phyloP scores from a whole-genome alignment of 1,140 invertebrate species.

The Melanaphis sacchari region DNA sequence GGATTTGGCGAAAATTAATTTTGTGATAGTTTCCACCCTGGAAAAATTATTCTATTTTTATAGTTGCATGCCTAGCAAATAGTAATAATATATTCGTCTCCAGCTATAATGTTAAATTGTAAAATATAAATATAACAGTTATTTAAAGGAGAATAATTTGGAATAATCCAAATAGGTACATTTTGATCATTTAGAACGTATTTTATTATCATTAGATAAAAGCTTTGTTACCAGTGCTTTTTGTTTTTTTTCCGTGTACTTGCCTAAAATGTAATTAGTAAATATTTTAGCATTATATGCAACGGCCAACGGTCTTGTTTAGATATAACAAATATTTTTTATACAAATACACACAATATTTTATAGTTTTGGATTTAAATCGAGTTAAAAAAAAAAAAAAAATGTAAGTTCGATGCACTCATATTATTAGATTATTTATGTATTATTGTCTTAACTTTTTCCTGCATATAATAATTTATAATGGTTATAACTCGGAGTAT shows the following conservation, averaged over 20 bases:
- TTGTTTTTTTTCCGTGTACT: too few species aligned
- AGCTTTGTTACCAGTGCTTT: too few species aligned
- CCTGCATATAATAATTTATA: neutral
- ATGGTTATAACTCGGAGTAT: neutral
- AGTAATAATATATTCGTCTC: neutral
- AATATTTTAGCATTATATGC: neutral
- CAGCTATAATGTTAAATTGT: neutral
- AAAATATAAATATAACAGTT: neutral
- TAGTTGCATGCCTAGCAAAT: neutral
- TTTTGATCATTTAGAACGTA: neutral
- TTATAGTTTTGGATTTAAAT: neutral
- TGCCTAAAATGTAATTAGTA: neutral
- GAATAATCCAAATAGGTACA: neutral
- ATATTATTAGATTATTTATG: too few species aligned
- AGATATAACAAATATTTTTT: neutral
- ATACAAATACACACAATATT: neutral
- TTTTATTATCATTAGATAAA: neutral
- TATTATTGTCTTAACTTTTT: too few species aligned
- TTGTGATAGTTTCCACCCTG: neutral
- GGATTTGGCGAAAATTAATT: neutral
- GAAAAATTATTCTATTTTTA: neutral
- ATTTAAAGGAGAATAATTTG: neutral
- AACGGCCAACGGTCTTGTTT: neutral
- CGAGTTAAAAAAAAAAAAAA: neutral
- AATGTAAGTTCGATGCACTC: neutral